Base-by-base conservation (phyloP, 2,888 invertebrate species). In the Erynnis tages region DNA sequence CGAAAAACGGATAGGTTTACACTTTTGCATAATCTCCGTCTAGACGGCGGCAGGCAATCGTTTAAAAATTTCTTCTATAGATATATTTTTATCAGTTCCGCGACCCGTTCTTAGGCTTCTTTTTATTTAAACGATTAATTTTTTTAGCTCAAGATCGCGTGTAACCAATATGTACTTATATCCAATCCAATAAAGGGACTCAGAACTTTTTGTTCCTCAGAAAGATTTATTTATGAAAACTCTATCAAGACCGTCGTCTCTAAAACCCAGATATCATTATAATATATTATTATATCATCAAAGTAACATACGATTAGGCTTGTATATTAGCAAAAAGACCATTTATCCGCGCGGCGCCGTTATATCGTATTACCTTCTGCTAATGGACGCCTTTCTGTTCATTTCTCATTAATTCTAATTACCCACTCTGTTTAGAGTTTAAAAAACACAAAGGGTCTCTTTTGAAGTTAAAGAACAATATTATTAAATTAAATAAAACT, bases 11-110 rank as follows among this genome's bases (percentile, higher is more conserved):
- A 77, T 73, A 75, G 73, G 72, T 72, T 78, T 76, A 76, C 74
- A 78, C 73, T 81, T 84, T 82, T 76, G 72, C 81, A 79, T 86
- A 85, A 87, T 85, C 84, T 84, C 79, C 66, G 87, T 87, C 87
- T 88, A 87, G 87, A 87, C 86, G 79, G 79, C 78, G 81, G 77
- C 76, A 76, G 76, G 68, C 69, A 76, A 69, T 68, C 63, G 60
- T 49, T 57, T 55, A 45, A 53, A 58, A 67, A 69, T 70, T 69
- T 79, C 71, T 72, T 71, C n/a, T n/a, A n/a, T n/a, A n/a, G n/a
- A 73, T 76, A 75, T 66, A 63, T 57, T 58, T 48, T 55, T 50
- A 57, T 54, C 53, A 34, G 40, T 16, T 37, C 34, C 25, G 23
- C 13, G 14, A 23, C 23, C 16, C 16, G 8, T 30, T 30, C 29